These are phyloP conservation scores for Aythya fuligula DNA, from an alignment of 2,797 vertebrate species.

Conservation along the genomic window DNA sequence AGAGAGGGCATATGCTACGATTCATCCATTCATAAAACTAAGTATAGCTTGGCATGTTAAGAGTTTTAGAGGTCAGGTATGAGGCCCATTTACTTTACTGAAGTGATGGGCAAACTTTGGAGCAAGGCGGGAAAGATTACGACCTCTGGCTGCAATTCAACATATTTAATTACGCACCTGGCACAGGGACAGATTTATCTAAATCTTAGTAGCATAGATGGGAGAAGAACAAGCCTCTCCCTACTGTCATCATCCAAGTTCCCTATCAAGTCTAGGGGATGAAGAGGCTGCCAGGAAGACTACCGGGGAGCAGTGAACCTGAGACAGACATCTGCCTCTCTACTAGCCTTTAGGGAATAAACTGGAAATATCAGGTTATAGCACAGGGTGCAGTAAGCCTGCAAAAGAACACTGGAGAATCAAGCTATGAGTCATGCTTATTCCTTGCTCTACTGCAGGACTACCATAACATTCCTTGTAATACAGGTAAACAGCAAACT, in stretches of 20 bases:
- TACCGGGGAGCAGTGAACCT: background rate
- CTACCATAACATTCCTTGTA: background rate
- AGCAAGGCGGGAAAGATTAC: background rate
- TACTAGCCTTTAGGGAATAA: background rate
- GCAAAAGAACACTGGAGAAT: background rate
- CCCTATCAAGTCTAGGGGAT: background rate
- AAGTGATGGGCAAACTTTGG: background rate
- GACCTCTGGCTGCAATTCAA: background rate
- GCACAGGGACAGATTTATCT: background rate
- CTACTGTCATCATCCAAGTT: background rate
- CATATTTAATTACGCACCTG: background rate
- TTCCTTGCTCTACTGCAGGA: background rate
- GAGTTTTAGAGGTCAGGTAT: background rate
- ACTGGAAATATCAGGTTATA: background rate
- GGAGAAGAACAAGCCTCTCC: background rate
- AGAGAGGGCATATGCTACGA: background rate
- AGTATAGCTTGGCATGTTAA: constrained; percentile 1
- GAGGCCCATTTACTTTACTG: background rate
- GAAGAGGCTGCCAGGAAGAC: background rate
- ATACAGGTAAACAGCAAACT: background rate
- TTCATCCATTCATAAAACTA: constrained; percentile 25
- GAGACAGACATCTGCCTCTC: background rate
- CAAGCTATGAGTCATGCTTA: background rate
- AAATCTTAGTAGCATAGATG: background rate
- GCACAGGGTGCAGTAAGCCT: background rate